Conservation (phyloP, 2,888 invertebrate genomes). For the Bhutanitis thaidina region DNA sequence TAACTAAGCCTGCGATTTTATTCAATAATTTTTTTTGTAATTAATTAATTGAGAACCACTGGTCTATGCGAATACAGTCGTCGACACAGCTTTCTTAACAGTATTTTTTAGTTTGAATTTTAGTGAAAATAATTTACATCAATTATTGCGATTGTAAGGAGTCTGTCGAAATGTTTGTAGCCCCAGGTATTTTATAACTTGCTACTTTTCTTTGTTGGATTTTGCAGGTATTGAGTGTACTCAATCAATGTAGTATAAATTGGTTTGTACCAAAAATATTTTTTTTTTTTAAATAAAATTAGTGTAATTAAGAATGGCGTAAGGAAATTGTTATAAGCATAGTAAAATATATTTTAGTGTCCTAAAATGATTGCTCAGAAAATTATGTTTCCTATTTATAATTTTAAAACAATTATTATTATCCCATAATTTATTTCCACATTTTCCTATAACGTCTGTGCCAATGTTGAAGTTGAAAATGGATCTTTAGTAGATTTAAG, state of each 20-base stretch:
- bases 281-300: constrained; percentile 5
- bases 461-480: constrained; percentile 15
- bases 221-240: constrained; percentile 14
- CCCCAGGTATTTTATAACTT: neutral
- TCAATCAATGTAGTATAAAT: constrained; percentile 1
- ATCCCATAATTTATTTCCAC: constrained; percentile 2
- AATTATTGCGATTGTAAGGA: too few species aligned
- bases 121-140: too few species aligned
- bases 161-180: neutral
- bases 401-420: constrained; percentile 1
- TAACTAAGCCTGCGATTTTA: too few species aligned
- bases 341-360: constrained; percentile 4
- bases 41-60: too few species aligned
- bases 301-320: neutral
- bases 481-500: constrained; percentile 12
- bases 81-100: too few species aligned
- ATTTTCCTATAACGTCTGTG: constrained; percentile 15
- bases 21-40: too few species aligned
- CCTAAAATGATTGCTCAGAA: constrained; percentile 17
- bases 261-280: neutral
- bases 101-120: too few species aligned
- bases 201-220: neutral
- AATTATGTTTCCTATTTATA: constrained; percentile 19
- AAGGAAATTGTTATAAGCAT: neutral
- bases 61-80: too few species aligned